Evolutionary conservation across 2,797 vertebrate species (phyloP).

Genomic region (Xenopus petersii): DNA sequence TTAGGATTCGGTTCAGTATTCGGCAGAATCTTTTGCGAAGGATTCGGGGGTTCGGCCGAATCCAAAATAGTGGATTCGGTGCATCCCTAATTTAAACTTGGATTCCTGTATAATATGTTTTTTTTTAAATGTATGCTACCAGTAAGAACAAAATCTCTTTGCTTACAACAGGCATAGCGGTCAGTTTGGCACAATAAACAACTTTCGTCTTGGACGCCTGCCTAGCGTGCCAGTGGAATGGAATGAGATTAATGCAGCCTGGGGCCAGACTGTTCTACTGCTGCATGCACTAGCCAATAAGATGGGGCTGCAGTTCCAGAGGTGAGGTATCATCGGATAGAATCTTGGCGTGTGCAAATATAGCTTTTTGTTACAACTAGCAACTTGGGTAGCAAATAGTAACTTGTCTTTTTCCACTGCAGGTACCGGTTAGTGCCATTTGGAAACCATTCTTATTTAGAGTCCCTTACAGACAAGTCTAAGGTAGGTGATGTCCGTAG

Average conservation of each 20-base stretch:
- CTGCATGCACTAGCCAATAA: slow-evolving; percentile 95
- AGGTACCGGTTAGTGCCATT: slow-evolving; percentile 96
- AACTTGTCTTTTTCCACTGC: slow-evolving; percentile 40
- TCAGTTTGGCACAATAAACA: slow-evolving; percentile 98
- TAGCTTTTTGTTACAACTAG: neutral
- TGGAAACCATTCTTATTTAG: slow-evolving; percentile 95
- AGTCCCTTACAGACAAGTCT: slow-evolving; percentile 92
- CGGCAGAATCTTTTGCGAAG: too few relatives aligned
- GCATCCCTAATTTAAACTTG: too few relatives aligned
- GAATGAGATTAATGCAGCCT: slow-evolving; percentile 98
- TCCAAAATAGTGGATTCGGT: too few relatives aligned
- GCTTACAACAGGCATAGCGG: slow-evolving; percentile 84
- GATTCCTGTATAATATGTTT: too few relatives aligned
- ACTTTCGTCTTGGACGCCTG: slow-evolving; percentile 92
- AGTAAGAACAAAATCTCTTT: too few relatives aligned
- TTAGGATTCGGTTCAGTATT: too few relatives aligned
- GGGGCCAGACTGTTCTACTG: slow-evolving; percentile 95
- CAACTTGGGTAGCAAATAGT: too few relatives aligned
- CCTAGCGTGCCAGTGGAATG: slow-evolving; percentile 97
- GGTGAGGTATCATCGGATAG: slow-evolving; percentile 62
- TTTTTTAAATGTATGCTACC: too few relatives aligned
- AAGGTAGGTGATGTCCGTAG: slow-evolving; percentile 64
- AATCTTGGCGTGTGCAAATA: neutral
- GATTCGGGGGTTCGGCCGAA: too few relatives aligned
- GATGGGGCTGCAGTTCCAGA: slow-evolving; percentile 94